Evolutionary conservation across 2,797 vertebrate genomes (phyloP).

Genomic region (Lophotriccus pileatus): DNA sequence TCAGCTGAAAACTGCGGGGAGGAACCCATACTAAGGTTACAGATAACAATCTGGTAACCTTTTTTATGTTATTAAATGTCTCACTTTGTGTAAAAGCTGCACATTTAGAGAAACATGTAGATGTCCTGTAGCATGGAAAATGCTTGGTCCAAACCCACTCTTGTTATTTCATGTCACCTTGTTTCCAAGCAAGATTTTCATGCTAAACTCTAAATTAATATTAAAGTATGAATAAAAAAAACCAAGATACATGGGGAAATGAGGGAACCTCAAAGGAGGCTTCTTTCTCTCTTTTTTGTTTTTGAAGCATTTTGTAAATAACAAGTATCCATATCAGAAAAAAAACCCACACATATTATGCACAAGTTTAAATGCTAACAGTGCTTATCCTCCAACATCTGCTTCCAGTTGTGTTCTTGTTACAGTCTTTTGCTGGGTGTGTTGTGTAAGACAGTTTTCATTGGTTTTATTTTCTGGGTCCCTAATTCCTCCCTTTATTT

Average conservation of each 20-base stretch:
- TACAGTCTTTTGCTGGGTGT: background rate
- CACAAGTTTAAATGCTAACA: slow-evolving; percentile 36
- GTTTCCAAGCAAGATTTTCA: background rate
- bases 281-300: background rate
- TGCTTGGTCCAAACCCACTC: slow-evolving; percentile 17
- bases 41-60: background rate
- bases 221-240: background rate
- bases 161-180: slow-evolving; percentile 26
- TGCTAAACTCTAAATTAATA: background rate
- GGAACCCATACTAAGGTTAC: slow-evolving; percentile 17
- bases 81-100: background rate
- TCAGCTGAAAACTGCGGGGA: background rate
- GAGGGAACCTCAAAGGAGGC: background rate
- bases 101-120: slow-evolving; percentile 7
- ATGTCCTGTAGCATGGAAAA: background rate
- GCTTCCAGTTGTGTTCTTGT: slow-evolving; percentile 3
- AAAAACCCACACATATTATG: background rate
- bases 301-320: slow-evolving; percentile 23
- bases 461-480: slow-evolving; percentile 4
- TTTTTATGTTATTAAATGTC: slow-evolving; percentile 21
- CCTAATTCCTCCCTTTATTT: background rate
- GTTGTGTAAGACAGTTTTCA: slow-evolving; percentile 16
- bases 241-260: background rate
- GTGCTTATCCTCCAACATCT: background rate
- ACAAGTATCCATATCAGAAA: background rate